Base-by-base conservation (phyloP, 2,113 vertebrate genomes). In the Hylia prasina region DNA sequence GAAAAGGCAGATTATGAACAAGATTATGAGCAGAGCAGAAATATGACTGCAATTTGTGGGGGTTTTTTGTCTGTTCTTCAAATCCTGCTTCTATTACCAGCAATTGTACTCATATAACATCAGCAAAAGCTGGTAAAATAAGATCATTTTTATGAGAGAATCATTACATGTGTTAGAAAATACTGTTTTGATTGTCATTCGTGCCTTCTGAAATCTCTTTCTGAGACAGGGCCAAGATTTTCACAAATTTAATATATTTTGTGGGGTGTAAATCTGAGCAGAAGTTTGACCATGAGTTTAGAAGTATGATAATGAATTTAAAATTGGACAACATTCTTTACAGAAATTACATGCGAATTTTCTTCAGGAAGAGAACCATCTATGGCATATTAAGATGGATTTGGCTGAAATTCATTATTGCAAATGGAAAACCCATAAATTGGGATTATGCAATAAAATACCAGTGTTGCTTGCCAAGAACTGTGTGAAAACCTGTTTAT, bases 381-480 rank as follows among this genome's bases (percentile, higher is more conserved):
- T 33, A 28, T 50, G 14, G 6, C 11, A 16, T 31, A 57, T 25
- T 45, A 56, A 73, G 30, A 73, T 21, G 35, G 13, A 31, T 11
- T 56, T 81, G 28, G 22, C 42, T 82, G 28, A 33, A 47, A 24
- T 47, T 45, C 42, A 61, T 70, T 33, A 82, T 6, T 3, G 11
- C 24, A n/a, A 33, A 33, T 15, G n/a, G 27, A 69, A 91, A 85
- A 7, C 7, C 8, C 8, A 12, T 54, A 69, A 42, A n/a, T 19
- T 72, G 3, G 35, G 15, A 8, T 66, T 53, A 53, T 45, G 8
- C 9, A 78, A 28, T 37, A 65, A 94, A 17, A 70, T 30, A 37
- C 2, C 1, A 0, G 23, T 10, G 13, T 39, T 11, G 7, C 68
- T 82, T 81, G n/a, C 16, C 40, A 64, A 48, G 31, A 3, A 1